These are phyloP conservation scores for Planococcus citri DNA, from an alignment of 1,140 invertebrate genomes.

Conservation along the genomic window DNA sequence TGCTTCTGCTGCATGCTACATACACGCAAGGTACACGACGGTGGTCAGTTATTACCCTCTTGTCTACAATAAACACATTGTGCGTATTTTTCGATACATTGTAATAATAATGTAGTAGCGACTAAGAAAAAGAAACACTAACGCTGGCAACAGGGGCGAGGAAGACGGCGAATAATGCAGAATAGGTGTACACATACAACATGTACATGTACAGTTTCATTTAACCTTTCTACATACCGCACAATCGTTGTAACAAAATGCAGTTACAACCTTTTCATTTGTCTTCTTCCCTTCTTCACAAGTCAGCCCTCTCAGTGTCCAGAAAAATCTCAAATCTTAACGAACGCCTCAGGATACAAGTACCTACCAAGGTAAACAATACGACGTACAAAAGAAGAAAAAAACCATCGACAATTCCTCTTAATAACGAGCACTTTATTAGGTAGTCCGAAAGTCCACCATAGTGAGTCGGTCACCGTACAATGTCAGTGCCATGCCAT, in stretches of 20 bases:
- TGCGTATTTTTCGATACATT: background rate
- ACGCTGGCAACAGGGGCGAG: too few relatives aligned
- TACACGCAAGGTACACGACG: background rate
- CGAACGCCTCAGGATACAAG: background rate
- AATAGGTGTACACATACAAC: background rate
- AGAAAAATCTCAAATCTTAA: background rate
- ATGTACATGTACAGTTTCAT: background rate
- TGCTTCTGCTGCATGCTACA: background rate
- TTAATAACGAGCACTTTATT: background rate
- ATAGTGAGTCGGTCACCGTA: too few relatives aligned
- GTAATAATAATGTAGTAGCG: background rate
- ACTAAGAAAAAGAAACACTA: background rate
- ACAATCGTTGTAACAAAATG: background rate
- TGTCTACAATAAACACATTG: slow-evolving; percentile 4
- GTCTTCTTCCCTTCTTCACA: background rate
- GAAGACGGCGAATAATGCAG: too few relatives aligned
- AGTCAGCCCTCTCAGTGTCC: too few relatives aligned
- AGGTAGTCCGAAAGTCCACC: background rate
- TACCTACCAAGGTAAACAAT: background rate
- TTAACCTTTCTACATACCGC: background rate
- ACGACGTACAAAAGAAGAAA: background rate
- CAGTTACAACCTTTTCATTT: background rate
- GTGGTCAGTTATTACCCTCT: slow-evolving; percentile 16
- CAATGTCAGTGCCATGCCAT: too few relatives aligned
- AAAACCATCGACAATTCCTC: background rate